Base-by-base conservation (phyloP, 2,888 invertebrate genomes). In the Hirtodrosophila duncani region DNA sequence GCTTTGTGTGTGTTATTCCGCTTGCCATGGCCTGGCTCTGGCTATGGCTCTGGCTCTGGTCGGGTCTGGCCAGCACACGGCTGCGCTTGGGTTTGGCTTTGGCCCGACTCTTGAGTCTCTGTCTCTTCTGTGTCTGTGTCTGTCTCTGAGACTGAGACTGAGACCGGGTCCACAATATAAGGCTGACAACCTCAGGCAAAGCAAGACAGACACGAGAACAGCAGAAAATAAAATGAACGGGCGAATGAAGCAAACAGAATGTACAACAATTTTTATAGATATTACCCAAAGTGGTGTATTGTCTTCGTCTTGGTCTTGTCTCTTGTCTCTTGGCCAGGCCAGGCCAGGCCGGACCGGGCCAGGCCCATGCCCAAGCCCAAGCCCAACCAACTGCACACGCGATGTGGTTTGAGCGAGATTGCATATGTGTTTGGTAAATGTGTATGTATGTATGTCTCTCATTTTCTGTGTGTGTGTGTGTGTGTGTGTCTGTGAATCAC, bases 141-240 rank as follows among this genome's bases (percentile, higher is more conserved):
- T n/a, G n/a, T n/a, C n/a, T n/a, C n/a, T n/a, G n/a, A n/a, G n/a
- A n/a, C n/a, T n/a, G n/a, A n/a, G n/a, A n/a, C n/a, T n/a, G n/a
- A n/a, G n/a, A n/a, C n/a, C n/a, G 68, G 52, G 63, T 60, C 61
- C 69, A 66, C 62, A 79, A 74, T n/a, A n/a, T n/a, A n/a, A 82
- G 82, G 82, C 82, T 81, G 81, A 77, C 81, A 81, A 81, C 82
- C 81, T 82, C 79, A 57, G 50, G 48, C 38, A 42, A 33, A 30
- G 11, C 11, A 29, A 3, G 8, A 29, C 29, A 29, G 13, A 24
- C 4, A 45, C 42, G 20, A 39, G 45, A 41, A 58, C 49, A 34
- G 50, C 27, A 44, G 31, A 46, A 57, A 42, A 31, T 44, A 59
- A 45, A 49, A 41, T 59, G 63, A 63, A 63, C 63, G 59, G 68